A percentile compares a stretch with the other conserved stretches of the same genome.
Evolutionary conservation across 2,113 vertebrate species (phyloP).

Genomic region (Sturnus vulgaris): DNA sequence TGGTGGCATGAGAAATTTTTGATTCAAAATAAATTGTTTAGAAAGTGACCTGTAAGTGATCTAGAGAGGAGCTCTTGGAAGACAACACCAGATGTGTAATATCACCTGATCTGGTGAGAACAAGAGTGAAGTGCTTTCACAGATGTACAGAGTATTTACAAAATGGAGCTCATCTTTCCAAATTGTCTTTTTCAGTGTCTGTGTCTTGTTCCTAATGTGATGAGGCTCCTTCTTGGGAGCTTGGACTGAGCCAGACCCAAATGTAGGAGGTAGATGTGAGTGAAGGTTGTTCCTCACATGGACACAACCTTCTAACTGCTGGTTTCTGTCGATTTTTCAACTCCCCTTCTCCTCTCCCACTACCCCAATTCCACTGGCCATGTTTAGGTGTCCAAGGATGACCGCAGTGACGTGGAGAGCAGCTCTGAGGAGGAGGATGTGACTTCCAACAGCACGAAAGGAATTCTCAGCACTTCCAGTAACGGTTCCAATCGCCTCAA

Average conservation of each 20-base stretch:
- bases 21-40: not conserved
- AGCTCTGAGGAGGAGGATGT: slow-evolving; percentile 90
- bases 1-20: not conserved
- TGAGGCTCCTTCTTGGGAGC: not conserved
- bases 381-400: slow-evolving; percentile 88
- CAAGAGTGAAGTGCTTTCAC: not conserved
- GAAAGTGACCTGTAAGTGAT: not conserved
- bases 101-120: not conserved
- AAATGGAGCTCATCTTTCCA: not conserved
- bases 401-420: slow-evolving; percentile 95
- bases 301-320: not conserved
- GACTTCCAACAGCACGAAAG: slow-evolving; percentile 59
- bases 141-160: not conserved
- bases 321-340: not conserved
- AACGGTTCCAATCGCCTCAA: slow-evolving; percentile 87
- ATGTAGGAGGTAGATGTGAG: not conserved
- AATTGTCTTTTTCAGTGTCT: not conserved
- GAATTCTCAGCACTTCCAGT: slow-evolving; percentile 44
- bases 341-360: not conserved
- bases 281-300: not conserved
- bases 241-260: not conserved
- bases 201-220: not conserved
- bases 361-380: not conserved
- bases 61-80: not conserved
- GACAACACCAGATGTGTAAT: not conserved